These are phyloP conservation scores for Pitangus sulphuratus DNA, from an alignment of 2,797 vertebrate species.

Conservation along the genomic window DNA sequence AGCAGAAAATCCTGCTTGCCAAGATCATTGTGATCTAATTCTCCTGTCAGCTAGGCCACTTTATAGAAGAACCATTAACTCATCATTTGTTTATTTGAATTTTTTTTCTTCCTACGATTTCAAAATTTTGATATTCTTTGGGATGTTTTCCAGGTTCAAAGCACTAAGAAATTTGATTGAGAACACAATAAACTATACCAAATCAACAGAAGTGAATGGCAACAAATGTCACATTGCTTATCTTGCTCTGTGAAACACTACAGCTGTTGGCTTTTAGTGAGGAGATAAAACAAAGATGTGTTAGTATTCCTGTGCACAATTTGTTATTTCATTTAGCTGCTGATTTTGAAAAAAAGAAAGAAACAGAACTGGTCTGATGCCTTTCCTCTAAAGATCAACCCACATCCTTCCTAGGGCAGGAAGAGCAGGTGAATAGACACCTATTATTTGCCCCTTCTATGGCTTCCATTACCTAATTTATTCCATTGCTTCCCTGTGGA, in stretches of 20 bases:
- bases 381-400: constrained; percentile 67
- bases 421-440: constrained; percentile 77
- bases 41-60: constrained; percentile 61
- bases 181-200: constrained; percentile 39
- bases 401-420: constrained; percentile 76
- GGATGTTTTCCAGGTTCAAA: not conserved
- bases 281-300: constrained; percentile 31
- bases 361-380: constrained; percentile 60
- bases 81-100: constrained; percentile 31
- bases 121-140: not conserved
- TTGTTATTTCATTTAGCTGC: constrained; percentile 58
- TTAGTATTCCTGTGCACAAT: constrained; percentile 49
- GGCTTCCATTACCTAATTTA: constrained; percentile 53
- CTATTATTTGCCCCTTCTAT: constrained; percentile 44
- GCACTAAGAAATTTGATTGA: constrained; percentile 14
- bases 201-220: constrained; percentile 47
- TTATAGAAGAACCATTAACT: constrained; percentile 38
- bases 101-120: constrained; percentile 5
- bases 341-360: constrained; percentile 67
- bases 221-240: constrained; percentile 63
- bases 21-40: constrained; percentile 67
- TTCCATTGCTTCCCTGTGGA: constrained; percentile 8
- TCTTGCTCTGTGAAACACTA: constrained; percentile 39
- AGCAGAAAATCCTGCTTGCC: constrained; percentile 68
- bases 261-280: constrained; percentile 57